Evolutionary conservation across 2,888 invertebrate species (phyloP).

Genomic region (Sepioteuthis lessoniana): DNA sequence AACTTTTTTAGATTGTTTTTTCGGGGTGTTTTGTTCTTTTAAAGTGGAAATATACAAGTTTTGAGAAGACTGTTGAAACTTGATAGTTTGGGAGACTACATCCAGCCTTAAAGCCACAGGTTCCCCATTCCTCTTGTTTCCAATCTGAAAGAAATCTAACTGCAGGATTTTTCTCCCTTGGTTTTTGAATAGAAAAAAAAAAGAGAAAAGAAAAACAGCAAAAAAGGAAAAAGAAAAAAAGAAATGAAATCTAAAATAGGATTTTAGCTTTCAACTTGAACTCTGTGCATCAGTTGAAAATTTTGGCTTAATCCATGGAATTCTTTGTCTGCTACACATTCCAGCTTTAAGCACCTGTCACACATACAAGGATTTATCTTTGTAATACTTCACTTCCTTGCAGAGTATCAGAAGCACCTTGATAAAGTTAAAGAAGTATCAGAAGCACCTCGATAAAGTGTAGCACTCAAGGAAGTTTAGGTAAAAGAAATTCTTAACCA

Average conservation of each 20-base stretch:
- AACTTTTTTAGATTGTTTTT: too few species aligned
- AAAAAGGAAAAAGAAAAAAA: neutral
- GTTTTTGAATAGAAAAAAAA: too few species aligned
- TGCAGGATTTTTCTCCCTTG: neutral
- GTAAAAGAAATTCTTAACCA: neutral
- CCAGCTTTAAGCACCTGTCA: constrained; percentile 33
- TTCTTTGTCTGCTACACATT: neutral
- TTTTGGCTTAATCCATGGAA: neutral
- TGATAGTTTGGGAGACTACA: too few species aligned
- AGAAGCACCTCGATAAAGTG: neutral
- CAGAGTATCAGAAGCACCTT: neutral
- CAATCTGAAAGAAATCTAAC: neutral
- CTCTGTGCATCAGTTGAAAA: neutral
- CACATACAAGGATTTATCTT: constrained; percentile 10
- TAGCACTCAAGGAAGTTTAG: neutral
- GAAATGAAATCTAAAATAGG: neutral
- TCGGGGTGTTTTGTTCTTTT: too few species aligned
- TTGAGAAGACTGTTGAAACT: too few species aligned
- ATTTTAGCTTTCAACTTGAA: neutral
- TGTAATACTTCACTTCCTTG: neutral
- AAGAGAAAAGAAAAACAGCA: too few species aligned
- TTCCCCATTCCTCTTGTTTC: neutral
- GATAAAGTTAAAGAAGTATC: neutral
- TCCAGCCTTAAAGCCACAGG: too few species aligned
- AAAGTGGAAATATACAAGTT: too few species aligned